A percentile compares a stretch with the other conserved stretches of the same genome.
Conservation (phyloP, 2,888 invertebrate genomes). For the Alloscopus bannaensis region DNA sequence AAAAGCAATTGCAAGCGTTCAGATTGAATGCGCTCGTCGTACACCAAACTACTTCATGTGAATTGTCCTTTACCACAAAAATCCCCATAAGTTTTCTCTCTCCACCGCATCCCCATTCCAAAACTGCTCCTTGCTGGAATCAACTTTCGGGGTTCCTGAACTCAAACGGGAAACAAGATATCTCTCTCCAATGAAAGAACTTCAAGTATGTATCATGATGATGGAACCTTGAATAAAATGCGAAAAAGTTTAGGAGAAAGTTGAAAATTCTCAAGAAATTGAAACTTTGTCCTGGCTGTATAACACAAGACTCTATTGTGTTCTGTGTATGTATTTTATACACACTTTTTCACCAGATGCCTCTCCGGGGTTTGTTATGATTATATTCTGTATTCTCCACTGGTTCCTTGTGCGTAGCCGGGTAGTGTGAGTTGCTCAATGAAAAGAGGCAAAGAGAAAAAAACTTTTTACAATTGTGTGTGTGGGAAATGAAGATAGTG, state of each 20-base stretch:
- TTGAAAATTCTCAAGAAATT: constrained; percentile 20
- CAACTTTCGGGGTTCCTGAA: too few species aligned
- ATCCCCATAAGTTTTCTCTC: too few species aligned
- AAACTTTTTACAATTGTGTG: constrained; percentile 28
- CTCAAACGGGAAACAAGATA: too few species aligned
- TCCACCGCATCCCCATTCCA: too few species aligned
- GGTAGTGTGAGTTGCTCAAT: constrained; percentile 13
- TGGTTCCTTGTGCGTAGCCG: constrained; percentile 31
- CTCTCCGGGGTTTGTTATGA: constrained; percentile 17
- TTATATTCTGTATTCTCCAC: constrained; percentile 32
- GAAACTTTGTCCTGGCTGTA: constrained; percentile 5
- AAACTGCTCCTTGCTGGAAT: too few species aligned
- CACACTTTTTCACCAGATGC: constrained; percentile 13
- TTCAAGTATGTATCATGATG: not conserved
- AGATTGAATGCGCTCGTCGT: too few species aligned
- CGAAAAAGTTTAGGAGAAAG: constrained; percentile 17
- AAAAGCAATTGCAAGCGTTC: too few species aligned
- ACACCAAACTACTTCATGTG: too few species aligned
- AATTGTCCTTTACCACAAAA: too few species aligned
- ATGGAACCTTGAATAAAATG: constrained; percentile 16
- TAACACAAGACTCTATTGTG: too few species aligned
- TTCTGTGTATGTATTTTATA: too few species aligned
- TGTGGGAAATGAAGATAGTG: constrained; percentile 18
- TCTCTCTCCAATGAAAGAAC: too few species aligned
- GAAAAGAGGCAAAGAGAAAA: constrained; percentile 1